Conservation (phyloP, 1,140 invertebrate species). For the Macrosteles quadrilineatus region DNA sequence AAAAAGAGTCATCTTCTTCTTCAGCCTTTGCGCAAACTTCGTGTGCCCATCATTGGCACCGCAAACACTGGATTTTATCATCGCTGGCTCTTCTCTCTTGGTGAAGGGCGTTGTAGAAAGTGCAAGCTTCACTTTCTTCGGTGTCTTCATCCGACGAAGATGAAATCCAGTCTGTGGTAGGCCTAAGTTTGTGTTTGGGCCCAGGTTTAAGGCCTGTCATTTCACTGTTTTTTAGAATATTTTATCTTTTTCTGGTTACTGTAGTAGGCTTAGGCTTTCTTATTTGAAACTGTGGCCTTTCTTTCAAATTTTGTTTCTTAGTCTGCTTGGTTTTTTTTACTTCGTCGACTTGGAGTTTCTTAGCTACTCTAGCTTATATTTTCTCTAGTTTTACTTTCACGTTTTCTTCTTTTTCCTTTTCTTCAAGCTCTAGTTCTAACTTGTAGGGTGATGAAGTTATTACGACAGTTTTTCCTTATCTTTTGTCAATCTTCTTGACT, state of each 20-base stretch:
- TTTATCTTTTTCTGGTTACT: neutral
- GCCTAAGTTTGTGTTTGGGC: neutral
- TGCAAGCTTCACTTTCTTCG: conserved; percentile 18
- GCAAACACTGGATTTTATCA: neutral
- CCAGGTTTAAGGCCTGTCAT: neutral
- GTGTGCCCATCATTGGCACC: conserved; percentile 22
- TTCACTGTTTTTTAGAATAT: conserved; percentile 2
- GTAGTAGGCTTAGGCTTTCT: neutral
- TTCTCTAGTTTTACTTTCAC: conserved; percentile 3
- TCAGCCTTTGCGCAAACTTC: conserved; percentile 13
- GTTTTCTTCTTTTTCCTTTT: conserved; percentile 9
- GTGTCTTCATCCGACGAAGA: conserved; percentile 8
- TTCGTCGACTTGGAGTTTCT: neutral
- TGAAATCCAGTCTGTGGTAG: conserved; percentile 1
- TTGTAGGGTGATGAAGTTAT: conserved; percentile 14
- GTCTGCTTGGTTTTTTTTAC: neutral
- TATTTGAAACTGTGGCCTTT: conserved; percentile 1
- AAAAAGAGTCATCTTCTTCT: conserved; percentile 22
- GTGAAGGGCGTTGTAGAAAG: neutral
- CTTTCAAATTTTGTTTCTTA: neutral
- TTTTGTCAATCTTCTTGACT: conserved; percentile 9
- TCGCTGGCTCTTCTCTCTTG: neutral
- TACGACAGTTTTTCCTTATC: conserved; percentile 12
- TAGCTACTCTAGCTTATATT: conserved; percentile 8
- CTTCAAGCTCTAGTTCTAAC: conserved; percentile 7